Base-by-base conservation (phyloP, 2,797 vertebrate genomes). In the Etheostoma nigrum region DNA sequence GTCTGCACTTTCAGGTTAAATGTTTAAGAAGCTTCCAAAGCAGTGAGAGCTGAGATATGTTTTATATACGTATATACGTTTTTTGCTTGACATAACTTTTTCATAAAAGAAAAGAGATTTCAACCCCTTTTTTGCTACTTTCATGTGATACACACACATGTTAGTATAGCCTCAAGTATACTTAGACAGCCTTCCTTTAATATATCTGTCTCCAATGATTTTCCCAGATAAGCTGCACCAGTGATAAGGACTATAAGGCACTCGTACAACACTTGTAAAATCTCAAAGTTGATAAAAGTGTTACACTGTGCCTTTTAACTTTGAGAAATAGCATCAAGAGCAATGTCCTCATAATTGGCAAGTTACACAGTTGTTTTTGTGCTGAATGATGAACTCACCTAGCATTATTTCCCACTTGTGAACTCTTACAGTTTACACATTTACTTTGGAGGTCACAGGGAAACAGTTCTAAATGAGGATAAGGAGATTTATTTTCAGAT, bases 401-500 rank as follows among this genome's bases (percentile, higher is more conserved):
- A 48, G 11, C 55, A 42, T 70, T 67, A 70, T 45, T 13, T 3
- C 15, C n/a, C 51, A 67, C 48, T 8, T 67, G 6, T 25, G 21
- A 57, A 33, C 53, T 49, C 8, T 57, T 5, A 11, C 13, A 19
- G 42, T 68, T 44, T 36, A 69, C 57, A 33, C 42, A 19, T 45
- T 72, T 49, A 44, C 49, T 65, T 62, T 58, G 51, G 67, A 86
- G 82, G 74, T 85, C 81, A 78, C 18, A 33, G 57, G 14, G 14
- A 48, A 61, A 52, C 69, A 75, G 53, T 52, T 40, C 25, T 40
- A 53, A 68, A 72, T 61, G 30, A 47, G 36, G 5, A 68, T 80
- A 82, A 87, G 83, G 74, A 55, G 52, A 83, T 86, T 80, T 65
- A 45, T 65, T 59, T 78, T 84, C 57, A 55, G 25, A 80, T 76